Evolutionary conservation across 2,797 vertebrate genomes (phyloP), one percentile per base, ranked within the genome.

Genomic region (Schizopygopsis pylzovi): DNA sequence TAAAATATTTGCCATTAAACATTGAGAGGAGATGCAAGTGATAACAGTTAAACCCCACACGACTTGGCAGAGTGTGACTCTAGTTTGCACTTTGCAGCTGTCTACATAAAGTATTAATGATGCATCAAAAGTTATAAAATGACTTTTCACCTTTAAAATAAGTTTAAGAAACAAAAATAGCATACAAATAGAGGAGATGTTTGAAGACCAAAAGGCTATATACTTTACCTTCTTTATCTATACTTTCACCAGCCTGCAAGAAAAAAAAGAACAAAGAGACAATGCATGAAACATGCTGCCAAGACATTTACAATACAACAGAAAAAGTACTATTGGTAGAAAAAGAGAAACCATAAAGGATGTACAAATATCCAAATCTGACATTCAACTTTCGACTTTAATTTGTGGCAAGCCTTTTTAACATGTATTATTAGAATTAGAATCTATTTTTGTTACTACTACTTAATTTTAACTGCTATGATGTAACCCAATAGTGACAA

Each of bases 241-340:
- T 94, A 90, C 93, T 95, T 94, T 94, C 95, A 87, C 91, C 95
- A 97, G 95, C 96, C 98, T 99, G 95, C 28, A 0, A 90, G 88
- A 77, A 90, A 79, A 67, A 65, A 12, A 28, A 81, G 49, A 90
- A n/a, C n/a, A 84, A 80, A 75, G 6, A 49, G 61, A 70, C 8
- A 63, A 65, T 49, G 25, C 59, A 70, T 68, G 33, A 72, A 56
- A n/a, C 3, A 56, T 56, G 22, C 33, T 56, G 41, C 45, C 22
- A 45, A 76, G 7, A 82, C 56, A 39, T 84, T 45, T 28, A 45
- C n/a, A 63, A 54, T 77, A 72, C 25, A 76, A 12, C n/a, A 49
- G 15, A 52, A 33, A 76, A 83, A 65, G 20, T 39, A 20, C 9
- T 9, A 61, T 22, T 33, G 18, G 12, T 49, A 18, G 1, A 52